Base-by-base conservation (phyloP, 2,888 invertebrate genomes). In the Archips xylosteana region DNA sequence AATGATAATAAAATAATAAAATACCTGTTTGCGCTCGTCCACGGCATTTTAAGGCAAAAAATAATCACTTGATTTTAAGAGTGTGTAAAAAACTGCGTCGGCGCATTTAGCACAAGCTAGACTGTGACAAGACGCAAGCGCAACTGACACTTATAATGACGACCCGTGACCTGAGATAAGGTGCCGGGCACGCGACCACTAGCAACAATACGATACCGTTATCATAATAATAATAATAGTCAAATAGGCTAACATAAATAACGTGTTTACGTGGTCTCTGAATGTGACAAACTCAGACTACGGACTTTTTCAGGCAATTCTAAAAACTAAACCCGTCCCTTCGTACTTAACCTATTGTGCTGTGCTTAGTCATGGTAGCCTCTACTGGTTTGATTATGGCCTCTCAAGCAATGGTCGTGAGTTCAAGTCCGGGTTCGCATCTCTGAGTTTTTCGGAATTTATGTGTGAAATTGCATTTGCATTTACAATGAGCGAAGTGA, bases 21-120 rank as follows among this genome's bases (percentile, higher is more conserved):
- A 51, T 60, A 94, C 94, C 94, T 94, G 92, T 94, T 94, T 72
- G 90, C 89, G 84, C 93, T 94, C 74, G 94, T 90, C 94, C 94
- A 94, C 82, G 94, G 94, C 94, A 94, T 94, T 81, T 87, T 87
- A 75, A 74, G 71, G 67, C 68, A 78, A 76, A 78, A 76, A 81
- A 79, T 69, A 77, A 81, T 83, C 91, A 93, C 89, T 93, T 93
- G 77, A 93, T 92, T 88, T 92, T 92, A 71, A 92, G 84, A 47
- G 90, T 89, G 80, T 92, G 90, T 79, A 92, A 84, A 83, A 92
- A 93, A 82, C 91, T 84, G 78, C 94, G 91, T 81, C 90, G 84
- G 73, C 79, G 83, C 91, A 92, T 92, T 81, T 78, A 87, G 83
- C 80, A 80, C 75, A 75, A 77, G 49, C 77, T 82, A 82, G 81